Evolutionary conservation across 2,888 invertebrate species (phyloP), one percentile per base, ranked within the genome.

Genomic region (Horisme vitalbata): DNA sequence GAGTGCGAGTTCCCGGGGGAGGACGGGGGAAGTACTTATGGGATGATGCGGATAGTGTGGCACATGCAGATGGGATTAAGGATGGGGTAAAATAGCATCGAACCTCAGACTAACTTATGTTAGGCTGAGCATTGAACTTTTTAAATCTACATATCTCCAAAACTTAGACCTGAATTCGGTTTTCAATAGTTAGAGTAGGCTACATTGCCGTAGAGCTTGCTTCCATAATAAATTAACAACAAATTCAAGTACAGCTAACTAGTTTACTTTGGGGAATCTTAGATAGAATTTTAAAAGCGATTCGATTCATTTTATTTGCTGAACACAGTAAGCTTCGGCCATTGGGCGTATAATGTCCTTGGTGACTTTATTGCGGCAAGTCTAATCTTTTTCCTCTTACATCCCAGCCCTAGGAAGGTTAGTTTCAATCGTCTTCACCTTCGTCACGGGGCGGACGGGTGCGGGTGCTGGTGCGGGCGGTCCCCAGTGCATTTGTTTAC

Each of bases 1-100:
- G 58, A 66, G 59, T 49, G 61, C 51, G 45, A 41, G 36, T 35
- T 36, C 53, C 21, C 41, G 48, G 60, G 41, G 36, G 31, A 26
- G 20, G 39, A 5, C 10, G 27, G 41, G 11, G 21, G 6, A 2
- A 6, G 14, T 30, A 15, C 33, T 41, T 28, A 41, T 20, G 43
- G 35, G 23, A 47, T 63, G 55, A 52, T 15, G 37, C 55, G 57
- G 57, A 47, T 53, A 9, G 27, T 45, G 30, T 36, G 33, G 28
- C 18, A 39, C 36, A 50, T 38, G 47, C 38, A 46, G 41, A 41
- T 47, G 31, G 23, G 28, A 6, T 6, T 33, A 34, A 20, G 21
- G 44, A 21, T 34, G 41, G 47, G 39, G 11, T 4, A 13, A n/a
- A 18, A 6, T 5, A 1, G 9, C 4, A 1, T 11, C 10, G 7